phyloP scores from a whole-genome alignment of 1,140 invertebrate species.

The Drosophila grimshawi region DNA sequence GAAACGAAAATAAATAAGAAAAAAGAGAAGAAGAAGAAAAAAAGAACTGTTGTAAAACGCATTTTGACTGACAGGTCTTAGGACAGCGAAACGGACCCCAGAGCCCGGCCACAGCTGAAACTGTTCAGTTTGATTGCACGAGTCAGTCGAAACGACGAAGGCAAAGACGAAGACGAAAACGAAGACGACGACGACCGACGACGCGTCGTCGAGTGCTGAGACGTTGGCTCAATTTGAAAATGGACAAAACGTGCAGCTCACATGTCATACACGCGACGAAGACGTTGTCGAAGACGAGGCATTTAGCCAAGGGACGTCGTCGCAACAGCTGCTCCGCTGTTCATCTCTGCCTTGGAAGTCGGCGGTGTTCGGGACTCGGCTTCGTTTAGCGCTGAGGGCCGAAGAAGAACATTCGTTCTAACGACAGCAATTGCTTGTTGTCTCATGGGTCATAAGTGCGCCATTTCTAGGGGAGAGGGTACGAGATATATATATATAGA shows the following conservation, averaged over 20 bases:
- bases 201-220: constrained; percentile 59
- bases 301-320: constrained; percentile 13
- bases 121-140: constrained; percentile 78
- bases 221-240: constrained; percentile 78
- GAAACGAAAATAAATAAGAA: constrained; percentile 39
- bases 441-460: background rate
- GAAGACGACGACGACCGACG: constrained; percentile 22
- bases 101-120: constrained; percentile 61
- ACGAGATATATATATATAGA: background rate
- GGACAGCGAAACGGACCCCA: constrained; percentile 39
- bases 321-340: constrained; percentile 23
- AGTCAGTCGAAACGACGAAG: constrained; percentile 46
- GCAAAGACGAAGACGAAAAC: background rate
- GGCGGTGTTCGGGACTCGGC: no score
- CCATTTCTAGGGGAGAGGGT: background rate
- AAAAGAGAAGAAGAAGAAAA: constrained; percentile 23
- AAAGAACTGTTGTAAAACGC: constrained; percentile 77
- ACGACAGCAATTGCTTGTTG: constrained; percentile 7
- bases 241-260: constrained; percentile 82
- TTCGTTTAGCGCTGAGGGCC: background rate
- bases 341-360: no score
- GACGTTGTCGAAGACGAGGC: constrained; percentile 3
- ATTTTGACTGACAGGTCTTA: constrained; percentile 82
- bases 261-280: constrained; percentile 79
- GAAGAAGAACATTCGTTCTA: background rate